These are phyloP conservation scores for Atrina japonica DNA, from an alignment of 2,888 invertebrate species.

Conservation along the genomic window DNA sequence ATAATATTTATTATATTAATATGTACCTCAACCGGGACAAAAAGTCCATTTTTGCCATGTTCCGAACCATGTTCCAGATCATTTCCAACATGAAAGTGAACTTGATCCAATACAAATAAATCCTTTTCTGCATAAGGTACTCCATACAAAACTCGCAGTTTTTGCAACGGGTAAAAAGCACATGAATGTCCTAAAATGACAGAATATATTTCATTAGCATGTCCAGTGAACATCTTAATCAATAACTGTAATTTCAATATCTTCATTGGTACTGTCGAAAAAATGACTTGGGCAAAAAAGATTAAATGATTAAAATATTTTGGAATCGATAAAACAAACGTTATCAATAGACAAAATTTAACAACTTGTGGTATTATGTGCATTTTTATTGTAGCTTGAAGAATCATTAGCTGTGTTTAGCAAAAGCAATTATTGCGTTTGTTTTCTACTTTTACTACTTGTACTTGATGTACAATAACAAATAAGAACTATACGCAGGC, in stretches of 20 bases:
- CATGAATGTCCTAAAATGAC: conserved; percentile 31
- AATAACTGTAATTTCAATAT: neutral
- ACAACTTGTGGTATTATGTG: too few relatives aligned
- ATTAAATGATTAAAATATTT: neutral
- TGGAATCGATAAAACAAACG: too few relatives aligned
- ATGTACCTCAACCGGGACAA: conserved; percentile 42
- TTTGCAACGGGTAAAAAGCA: conserved; percentile 35
- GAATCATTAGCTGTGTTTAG: too few relatives aligned
- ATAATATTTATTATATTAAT: too few relatives aligned
- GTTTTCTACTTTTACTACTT: too few relatives aligned
- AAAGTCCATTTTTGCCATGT: conserved; percentile 32
- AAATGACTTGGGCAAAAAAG: too few relatives aligned
- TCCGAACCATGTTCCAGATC: conserved; percentile 37
- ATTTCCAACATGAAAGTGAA: conserved; percentile 41
- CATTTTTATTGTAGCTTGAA: too few relatives aligned
- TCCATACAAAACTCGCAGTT: conserved; percentile 32
- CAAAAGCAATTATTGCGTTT: too few relatives aligned
- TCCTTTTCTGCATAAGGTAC: conserved; percentile 30
- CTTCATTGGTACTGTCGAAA: neutral
- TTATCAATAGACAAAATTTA: neutral
- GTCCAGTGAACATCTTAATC: neutral
- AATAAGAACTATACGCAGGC: too few relatives aligned
- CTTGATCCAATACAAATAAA: conserved; percentile 34
- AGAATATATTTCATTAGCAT: too few relatives aligned
- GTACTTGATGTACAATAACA: too few relatives aligned